A percentile compares a stretch with the other conserved stretches of the same genome.
Evolutionary conservation across 2,113 vertebrate species (phyloP).

Genomic region (Uropsilus gracilis): DNA sequence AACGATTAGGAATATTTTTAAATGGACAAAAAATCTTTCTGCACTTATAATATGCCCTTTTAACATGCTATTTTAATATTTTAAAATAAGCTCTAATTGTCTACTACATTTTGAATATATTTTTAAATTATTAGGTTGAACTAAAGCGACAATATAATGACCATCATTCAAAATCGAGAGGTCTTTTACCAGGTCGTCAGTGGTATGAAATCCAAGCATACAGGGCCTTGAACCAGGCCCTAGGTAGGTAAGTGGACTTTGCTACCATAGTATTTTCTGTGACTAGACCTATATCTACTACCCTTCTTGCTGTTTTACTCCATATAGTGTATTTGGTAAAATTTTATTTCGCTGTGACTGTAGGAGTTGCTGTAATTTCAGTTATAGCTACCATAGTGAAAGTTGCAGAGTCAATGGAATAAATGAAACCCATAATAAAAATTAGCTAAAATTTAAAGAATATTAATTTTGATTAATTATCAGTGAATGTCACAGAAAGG

Average conservation of each 20-base stretch:
- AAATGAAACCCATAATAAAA: conserved; percentile 37
- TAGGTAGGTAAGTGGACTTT: conserved; percentile 91
- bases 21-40: conserved; percentile 27
- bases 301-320: not conserved
- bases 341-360: conserved; percentile 19
- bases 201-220: conserved; percentile 99
- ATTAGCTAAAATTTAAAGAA: conserved; percentile 7
- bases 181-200: conserved; percentile 93
- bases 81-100: conserved; percentile 34
- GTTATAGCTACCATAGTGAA: not conserved
- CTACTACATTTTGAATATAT: conserved; percentile 15
- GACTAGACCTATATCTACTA: not conserved
- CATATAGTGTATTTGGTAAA: conserved; percentile 14
- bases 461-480: not conserved
- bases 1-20: not conserved
- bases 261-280: not conserved
- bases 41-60: not conserved
- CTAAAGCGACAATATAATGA: conserved; percentile 98
- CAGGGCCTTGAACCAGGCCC: conserved; percentile 96
- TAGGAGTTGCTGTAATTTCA: conserved; percentile 9
- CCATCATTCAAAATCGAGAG: conserved; percentile 92
- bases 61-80: conserved; percentile 35
- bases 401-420: conserved; percentile 1
- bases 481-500: not conserved
- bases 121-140: conserved; percentile 90